Conservation (phyloP, 2,113 vertebrate genomes). For the Cyphomyrus discorhynchus region DNA sequence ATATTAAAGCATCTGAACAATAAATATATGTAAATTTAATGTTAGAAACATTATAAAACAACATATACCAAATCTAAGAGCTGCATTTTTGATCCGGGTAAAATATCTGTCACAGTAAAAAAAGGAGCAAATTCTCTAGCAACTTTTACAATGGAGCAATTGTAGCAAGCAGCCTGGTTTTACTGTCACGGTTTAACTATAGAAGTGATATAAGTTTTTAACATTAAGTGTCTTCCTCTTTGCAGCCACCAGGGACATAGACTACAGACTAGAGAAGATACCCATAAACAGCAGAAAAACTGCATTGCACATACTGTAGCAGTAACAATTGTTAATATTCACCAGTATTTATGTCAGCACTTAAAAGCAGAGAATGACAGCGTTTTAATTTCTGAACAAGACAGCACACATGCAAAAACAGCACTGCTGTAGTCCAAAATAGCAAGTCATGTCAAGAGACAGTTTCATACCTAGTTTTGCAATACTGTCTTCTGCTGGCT, state of each 20-base stretch:
- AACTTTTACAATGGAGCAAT: not conserved
- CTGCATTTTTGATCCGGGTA: not conserved
- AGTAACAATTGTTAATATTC: not conserved
- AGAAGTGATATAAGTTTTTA: not conserved
- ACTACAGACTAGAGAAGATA: not conserved
- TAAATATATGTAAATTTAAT: not conserved
- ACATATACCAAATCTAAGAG: not conserved
- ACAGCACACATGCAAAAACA: not conserved
- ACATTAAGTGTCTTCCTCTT: not conserved
- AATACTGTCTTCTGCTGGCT: slow-evolving; percentile 52
- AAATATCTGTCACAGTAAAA: not conserved
- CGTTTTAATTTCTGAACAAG: not conserved
- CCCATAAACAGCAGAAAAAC: not conserved
- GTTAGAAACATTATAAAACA: not conserved
- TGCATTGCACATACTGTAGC: not conserved
- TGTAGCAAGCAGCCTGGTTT: not conserved
- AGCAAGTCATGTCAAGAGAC: not conserved
- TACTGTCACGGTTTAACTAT: not conserved
- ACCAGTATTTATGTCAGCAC: not conserved
- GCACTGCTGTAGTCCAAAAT: not conserved
- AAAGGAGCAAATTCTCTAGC: not conserved
- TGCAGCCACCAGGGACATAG: not conserved
- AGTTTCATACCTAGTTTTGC: slow-evolving; percentile 50
- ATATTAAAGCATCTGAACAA: not conserved
- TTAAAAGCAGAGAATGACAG: not conserved